Conservation (phyloP, 2,888 invertebrate species). For the Labia minor region DNA sequence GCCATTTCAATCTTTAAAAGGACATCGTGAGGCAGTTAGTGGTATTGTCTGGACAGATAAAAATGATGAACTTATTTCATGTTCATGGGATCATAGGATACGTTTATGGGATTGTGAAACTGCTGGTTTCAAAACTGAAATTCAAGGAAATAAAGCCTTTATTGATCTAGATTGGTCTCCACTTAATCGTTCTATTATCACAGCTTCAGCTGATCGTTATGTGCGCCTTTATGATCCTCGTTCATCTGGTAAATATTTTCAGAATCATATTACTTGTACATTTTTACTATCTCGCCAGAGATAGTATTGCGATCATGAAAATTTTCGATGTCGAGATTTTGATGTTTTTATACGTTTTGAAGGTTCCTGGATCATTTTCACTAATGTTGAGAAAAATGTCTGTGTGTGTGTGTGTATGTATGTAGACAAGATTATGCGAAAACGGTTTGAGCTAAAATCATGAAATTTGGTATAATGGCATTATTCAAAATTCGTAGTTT, state of each 20-base stretch:
- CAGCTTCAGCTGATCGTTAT: slow-evolving; percentile 85
- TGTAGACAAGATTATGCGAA: neutral
- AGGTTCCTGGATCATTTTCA: too few relatives aligned
- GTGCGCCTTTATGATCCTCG: slow-evolving; percentile 86
- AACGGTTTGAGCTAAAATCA: too few relatives aligned
- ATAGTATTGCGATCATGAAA: too few relatives aligned
- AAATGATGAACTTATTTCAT: slow-evolving; percentile 63
- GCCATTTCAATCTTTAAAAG: slow-evolving; percentile 76
- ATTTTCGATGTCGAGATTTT: too few relatives aligned
- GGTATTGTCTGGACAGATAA: slow-evolving; percentile 70
- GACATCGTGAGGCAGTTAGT: slow-evolving; percentile 85
- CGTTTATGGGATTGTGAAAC: slow-evolving; percentile 87
- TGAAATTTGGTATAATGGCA: too few relatives aligned
- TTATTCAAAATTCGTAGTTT: too few relatives aligned
- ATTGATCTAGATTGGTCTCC: slow-evolving; percentile 77
- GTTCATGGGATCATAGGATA: slow-evolving; percentile 92
- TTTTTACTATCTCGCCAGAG: too few relatives aligned
- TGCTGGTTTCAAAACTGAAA: slow-evolving; percentile 69
- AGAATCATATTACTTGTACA: too few relatives aligned
- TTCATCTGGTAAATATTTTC: slow-evolving; percentile 62
- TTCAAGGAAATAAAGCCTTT: slow-evolving; percentile 82
- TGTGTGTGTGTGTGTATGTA: too few relatives aligned
- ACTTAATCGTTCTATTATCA: slow-evolving; percentile 58
- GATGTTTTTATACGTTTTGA: too few relatives aligned
- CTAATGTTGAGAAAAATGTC: too few relatives aligned